Evolutionary conservation across 2,888 invertebrate species (phyloP).

Genomic region (Drosophila recens): DNA sequence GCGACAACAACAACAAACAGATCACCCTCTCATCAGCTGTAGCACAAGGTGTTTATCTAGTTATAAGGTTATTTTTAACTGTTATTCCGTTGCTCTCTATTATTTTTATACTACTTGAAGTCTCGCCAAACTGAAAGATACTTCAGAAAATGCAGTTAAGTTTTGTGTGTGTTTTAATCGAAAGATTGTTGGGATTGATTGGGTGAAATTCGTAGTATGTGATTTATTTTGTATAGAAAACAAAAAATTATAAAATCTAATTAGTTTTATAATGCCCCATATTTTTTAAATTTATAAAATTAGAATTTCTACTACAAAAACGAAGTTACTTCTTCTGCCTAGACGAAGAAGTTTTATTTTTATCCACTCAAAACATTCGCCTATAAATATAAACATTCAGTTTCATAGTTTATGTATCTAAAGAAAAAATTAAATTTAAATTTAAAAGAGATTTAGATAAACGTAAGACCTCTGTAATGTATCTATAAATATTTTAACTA

Average conservation of each 20-base stretch:
- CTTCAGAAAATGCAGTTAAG: conserved; percentile 4
- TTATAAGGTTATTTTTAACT: conserved; percentile 31
- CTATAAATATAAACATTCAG: neutral
- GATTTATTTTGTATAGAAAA: neutral
- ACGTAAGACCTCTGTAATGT: neutral
- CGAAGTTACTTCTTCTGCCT: no score
- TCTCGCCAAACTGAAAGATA: conserved; percentile 6
- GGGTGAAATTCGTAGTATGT: neutral
- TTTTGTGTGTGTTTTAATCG: conserved; percentile 1
- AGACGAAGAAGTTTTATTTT: no score
- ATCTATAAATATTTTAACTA: neutral
- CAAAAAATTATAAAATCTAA: neutral
- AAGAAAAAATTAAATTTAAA: no score
- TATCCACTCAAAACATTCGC: no score
- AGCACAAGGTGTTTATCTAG: conserved; percentile 57
- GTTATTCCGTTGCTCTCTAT: conserved; percentile 4
- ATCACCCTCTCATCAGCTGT: conserved; percentile 38
- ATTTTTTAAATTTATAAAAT: neutral
- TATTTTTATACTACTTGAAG: conserved; percentile 4
- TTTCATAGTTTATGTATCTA: neutral
- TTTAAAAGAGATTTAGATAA: neutral
- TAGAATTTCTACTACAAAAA: neutral
- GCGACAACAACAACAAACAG: conserved; percentile 11
- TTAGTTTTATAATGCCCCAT: neutral
- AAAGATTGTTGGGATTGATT: neutral